These are phyloP conservation scores for Pongo pygmaeus DNA, from an alignment of 2,113 vertebrate genomes.

Conservation along the genomic window DNA sequence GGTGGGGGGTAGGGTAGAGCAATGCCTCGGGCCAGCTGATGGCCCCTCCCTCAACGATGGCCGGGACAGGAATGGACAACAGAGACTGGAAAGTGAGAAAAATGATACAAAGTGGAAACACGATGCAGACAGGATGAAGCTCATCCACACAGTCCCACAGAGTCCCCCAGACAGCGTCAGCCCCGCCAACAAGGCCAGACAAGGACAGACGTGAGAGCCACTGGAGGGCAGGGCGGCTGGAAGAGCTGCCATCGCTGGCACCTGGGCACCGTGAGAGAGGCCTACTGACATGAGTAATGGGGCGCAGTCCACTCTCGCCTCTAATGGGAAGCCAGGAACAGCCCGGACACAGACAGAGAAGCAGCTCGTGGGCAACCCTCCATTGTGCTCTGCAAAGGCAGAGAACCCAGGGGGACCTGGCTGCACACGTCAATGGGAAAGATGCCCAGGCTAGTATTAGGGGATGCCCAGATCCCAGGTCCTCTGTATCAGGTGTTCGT, in stretches of 20 bases:
- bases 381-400: neutral
- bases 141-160: too few species aligned
- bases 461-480: neutral
- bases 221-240: fast-evolving
- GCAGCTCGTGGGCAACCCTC: neutral
- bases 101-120: neutral
- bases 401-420: neutral
- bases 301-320: fast-evolving
- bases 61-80: neutral
- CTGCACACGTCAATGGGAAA: too few species aligned
- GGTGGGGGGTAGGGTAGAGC: neutral
- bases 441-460: neutral
- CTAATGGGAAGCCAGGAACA: neutral
- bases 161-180: too few species aligned
- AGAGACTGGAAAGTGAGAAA: neutral
- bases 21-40: neutral
- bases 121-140: neutral
- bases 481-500: neutral
- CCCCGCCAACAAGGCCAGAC: neutral
- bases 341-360: neutral
- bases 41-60: fast-evolving
- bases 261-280: neutral
- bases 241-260: too few species aligned
- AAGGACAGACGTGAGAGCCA: neutral
- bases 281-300: neutral